These are phyloP conservation scores for Poecile atricapillus DNA, from an alignment of 2,113 vertebrate genomes.

Conservation along the genomic window DNA sequence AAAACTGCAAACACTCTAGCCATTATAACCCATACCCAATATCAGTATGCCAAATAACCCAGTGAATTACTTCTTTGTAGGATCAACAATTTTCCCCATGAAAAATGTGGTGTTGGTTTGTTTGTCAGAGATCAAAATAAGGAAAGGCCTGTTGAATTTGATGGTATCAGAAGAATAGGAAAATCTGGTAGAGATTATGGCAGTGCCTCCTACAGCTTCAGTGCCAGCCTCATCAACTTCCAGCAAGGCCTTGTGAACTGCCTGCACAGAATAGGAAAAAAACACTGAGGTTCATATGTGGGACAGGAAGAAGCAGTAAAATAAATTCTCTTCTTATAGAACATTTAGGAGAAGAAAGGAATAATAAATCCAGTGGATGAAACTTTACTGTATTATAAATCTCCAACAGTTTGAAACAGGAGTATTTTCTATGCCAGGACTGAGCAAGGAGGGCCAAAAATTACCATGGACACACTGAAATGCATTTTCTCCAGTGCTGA, in stretches of 20 bases:
- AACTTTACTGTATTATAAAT: not conserved
- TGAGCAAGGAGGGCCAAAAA: not conserved
- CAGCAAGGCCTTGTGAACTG: constrained; percentile 81
- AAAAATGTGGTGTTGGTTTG: constrained; percentile 65
- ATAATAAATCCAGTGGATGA: not conserved
- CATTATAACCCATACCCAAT: not conserved
- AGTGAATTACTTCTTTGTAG: constrained; percentile 12
- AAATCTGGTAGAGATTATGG: constrained; percentile 68
- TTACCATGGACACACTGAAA: not conserved
- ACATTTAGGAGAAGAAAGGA: not conserved
- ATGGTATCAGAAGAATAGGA: not conserved
- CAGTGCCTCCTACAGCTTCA: constrained; percentile 75
- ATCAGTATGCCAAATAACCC: not conserved
- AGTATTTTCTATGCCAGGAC: not conserved
- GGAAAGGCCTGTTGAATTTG: constrained; percentile 74
- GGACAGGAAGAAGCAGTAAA: not conserved
- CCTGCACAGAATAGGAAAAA: constrained; percentile 58
- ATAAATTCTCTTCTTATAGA: not conserved
- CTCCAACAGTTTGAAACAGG: not conserved
- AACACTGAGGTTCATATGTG: not conserved
- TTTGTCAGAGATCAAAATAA: constrained; percentile 71
- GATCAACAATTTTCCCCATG: constrained; percentile 81
- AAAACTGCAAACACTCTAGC: not conserved
- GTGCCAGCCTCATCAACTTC: constrained; percentile 84
- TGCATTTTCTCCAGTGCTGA: not conserved